Evolutionary conservation across 2,888 invertebrate genomes (phyloP).

Genomic region (Trichopoda pennipes): DNA sequence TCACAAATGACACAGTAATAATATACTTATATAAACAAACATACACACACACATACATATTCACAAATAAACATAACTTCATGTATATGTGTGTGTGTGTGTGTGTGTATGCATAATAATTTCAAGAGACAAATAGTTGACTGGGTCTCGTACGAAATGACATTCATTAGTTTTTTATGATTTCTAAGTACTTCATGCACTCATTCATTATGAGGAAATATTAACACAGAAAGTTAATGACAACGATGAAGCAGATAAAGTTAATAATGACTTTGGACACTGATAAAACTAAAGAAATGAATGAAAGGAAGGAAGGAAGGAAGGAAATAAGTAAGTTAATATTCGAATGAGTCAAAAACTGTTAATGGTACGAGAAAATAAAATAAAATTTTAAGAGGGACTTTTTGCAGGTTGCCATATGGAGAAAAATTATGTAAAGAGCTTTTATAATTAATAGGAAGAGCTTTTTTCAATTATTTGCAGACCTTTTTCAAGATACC

Average conservation of each 20-base stretch:
- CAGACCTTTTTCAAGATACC: too few relatives aligned
- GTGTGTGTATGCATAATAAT: background rate
- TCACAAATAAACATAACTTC: background rate
- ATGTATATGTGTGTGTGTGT: background rate
- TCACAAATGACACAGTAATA: conserved; percentile 23
- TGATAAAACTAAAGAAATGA: background rate
- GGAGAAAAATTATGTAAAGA: background rate
- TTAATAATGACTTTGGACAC: conserved; percentile 23
- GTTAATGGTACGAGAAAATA: background rate
- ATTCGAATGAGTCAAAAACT: background rate
- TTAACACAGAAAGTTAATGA: conserved; percentile 39
- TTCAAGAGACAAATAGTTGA: conserved; percentile 38
- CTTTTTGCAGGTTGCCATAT: background rate
- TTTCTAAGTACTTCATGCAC: conserved; percentile 50
- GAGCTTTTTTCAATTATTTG: too few relatives aligned
- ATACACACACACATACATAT: background rate
- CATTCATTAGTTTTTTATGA: conserved; percentile 59
- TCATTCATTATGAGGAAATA: conserved; percentile 54
- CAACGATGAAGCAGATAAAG: conserved; percentile 34
- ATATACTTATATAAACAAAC: conserved; percentile 23
- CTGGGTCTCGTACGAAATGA: conserved; percentile 47
- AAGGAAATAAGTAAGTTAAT: conserved; percentile 20
- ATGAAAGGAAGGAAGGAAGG: background rate
- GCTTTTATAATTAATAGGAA: background rate
- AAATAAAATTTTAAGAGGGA: background rate